Base-by-base conservation (phyloP, 2,797 vertebrate species). In the Eurystomus glaucurus region DNA sequence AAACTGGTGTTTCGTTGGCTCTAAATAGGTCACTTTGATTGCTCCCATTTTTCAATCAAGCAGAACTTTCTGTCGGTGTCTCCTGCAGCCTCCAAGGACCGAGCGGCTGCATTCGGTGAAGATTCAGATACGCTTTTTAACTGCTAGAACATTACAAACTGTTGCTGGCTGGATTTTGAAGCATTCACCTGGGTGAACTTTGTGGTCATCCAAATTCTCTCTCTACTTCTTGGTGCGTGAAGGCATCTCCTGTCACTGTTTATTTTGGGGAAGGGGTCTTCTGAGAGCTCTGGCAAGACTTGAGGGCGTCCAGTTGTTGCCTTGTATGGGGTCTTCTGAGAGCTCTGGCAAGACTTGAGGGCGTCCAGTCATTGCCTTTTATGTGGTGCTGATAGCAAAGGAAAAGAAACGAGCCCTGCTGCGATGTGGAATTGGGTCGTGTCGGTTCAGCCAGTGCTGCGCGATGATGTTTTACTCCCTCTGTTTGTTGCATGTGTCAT, bases 401-500 rank as follows among this genome's bases (percentile, higher is more conserved):
- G 68, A 60, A 68, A 35, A 72, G 65, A 35, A 33, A 5, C 13
- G 4, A 37, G 15, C 33, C 25, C 22, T 19, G 48, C 15, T 43
- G 8, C 16, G 68, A 15, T 20, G 50, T 4, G 11, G 50, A 54
- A 5, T 55, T 33, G 6, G 4, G 1, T 37, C 51, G 1, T 65
- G 71, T 52, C 35, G 7, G 57, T 19, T 51, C 91, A 69, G 84
- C 64, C 95, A 41, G 90, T 9, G 78, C 88, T 83, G 76, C 22
- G 86, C 79, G 22, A 18, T 26, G 90, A 68, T 69, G 71, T 88
- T 89, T 52, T 61, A 29, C 51, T 71, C 87, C 80, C 75, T 85
- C 91, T 80, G 91, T 95, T 88, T 92, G 92, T 93, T 96, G 92
- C 97, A 96, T 94, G 97, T 97, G 92, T 95, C 84, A 33, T 89